phyloP scores from a whole-genome alignment of 2,113 vertebrate species.

The Rhinogobius similis region DNA sequence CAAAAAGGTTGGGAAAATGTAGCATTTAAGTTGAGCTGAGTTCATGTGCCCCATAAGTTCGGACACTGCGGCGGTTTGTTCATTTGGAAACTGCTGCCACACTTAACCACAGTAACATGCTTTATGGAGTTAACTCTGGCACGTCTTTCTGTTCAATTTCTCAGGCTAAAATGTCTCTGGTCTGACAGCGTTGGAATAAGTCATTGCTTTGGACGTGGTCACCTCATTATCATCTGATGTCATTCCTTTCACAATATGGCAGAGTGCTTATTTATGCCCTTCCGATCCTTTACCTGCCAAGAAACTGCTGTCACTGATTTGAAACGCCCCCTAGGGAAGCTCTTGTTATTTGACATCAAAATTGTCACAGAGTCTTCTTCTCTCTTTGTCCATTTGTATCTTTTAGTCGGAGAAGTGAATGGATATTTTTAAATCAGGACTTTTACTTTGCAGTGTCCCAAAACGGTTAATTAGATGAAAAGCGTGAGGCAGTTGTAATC shows the following conservation, averaged over 20 bases:
- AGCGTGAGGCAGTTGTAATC: background rate
- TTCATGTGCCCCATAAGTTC: constrained; percentile 34
- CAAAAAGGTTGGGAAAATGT: too few species aligned
- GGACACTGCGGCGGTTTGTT: background rate
- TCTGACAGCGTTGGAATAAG: constrained; percentile 32
- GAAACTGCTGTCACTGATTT: constrained; percentile 21
- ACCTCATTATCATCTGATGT: constrained; percentile 49
- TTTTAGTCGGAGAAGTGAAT: background rate
- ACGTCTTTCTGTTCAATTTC: background rate
- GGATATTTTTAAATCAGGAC: background rate
- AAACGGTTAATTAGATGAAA: constrained; percentile 18
- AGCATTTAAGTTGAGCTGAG: constrained; percentile 57
- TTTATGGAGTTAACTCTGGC: constrained; percentile 2
- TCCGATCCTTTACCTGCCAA: constrained; percentile 20
- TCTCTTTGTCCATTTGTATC: constrained; percentile 5
- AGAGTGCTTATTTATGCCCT: constrained; percentile 28
- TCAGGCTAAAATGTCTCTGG: constrained; percentile 1
- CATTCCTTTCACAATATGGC: constrained; percentile 31
- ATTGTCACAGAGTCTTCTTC: constrained; percentile 7
- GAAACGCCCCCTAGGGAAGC: constrained; percentile 10
- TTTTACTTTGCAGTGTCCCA: constrained; percentile 18
- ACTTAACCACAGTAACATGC: background rate
- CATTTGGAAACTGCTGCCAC: background rate
- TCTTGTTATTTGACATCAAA: constrained; percentile 20
- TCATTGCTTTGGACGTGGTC: constrained; percentile 25